A percentile compares a stretch with the other conserved stretches of the same genome.
phyloP scores from a whole-genome alignment of 1,140 invertebrate species.

The Lethocerus indicus region DNA sequence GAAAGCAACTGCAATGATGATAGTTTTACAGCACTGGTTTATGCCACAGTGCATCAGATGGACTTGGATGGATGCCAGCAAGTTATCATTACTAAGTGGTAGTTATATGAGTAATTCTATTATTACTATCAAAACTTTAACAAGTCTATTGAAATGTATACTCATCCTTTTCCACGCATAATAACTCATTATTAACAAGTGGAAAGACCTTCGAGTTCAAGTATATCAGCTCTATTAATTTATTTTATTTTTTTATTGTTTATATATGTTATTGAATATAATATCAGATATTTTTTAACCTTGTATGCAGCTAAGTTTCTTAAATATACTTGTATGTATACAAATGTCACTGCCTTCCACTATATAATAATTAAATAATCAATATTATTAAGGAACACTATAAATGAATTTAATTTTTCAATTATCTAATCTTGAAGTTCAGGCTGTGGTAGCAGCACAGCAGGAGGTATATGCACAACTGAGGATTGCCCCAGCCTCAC shows the following conservation, averaged over 20 bases:
- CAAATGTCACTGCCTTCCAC: not conserved
- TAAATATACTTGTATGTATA: not conserved
- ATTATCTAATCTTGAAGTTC: not conserved
- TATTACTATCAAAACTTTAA: not conserved
- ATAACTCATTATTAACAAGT: not conserved
- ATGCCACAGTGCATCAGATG: constrained; percentile 25
- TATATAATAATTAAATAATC: too few relatives aligned
- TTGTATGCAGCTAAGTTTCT: not conserved
- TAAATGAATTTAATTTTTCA: too few relatives aligned
- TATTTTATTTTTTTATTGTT: not conserved
- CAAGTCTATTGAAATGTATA: not conserved
- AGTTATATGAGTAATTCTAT: not conserved
- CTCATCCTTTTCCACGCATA: too few relatives aligned
- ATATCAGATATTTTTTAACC: not conserved
- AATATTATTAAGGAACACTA: too few relatives aligned
- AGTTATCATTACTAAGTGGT: constrained; percentile 16
- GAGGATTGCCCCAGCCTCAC: constrained; percentile 19
- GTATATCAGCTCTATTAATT: too few relatives aligned
- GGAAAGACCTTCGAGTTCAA: not conserved
- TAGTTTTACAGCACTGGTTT: constrained; percentile 26
- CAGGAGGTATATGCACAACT: constrained; percentile 20
- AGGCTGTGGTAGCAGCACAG: not conserved
- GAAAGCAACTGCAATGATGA: constrained; percentile 21
- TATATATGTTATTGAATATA: not conserved
- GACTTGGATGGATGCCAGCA: constrained; percentile 23